Percentiles rank a stretch among this genome's conserved stretches.
These are phyloP conservation scores for Eucriotettix oculatus DNA, from an alignment of 2,888 invertebrate species.

Conservation along the genomic window DNA sequence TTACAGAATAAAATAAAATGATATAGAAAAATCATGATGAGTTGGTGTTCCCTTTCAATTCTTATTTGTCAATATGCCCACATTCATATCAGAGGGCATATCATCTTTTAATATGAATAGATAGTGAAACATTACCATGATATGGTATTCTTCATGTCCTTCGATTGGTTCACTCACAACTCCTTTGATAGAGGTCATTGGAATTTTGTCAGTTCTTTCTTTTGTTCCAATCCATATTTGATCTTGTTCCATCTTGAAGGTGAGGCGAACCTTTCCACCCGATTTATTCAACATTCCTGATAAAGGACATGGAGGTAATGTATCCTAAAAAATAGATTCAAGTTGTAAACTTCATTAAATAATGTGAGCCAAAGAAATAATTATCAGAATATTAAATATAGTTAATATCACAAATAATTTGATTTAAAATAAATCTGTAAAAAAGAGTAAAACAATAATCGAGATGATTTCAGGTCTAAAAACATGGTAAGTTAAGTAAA, in stretches of 20 bases:
- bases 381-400: too few species aligned
- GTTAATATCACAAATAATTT: too few species aligned
- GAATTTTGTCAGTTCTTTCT: constrained; percentile 80
- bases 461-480: too few species aligned
- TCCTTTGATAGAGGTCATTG: constrained; percentile 77
- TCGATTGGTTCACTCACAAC: constrained; percentile 67
- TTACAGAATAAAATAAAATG: background rate
- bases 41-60: background rate
- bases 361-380: too few species aligned
- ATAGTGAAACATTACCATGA: constrained; percentile 45
- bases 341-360: too few species aligned
- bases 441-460: too few species aligned
- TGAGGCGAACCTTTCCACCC: constrained; percentile 76
- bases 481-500: too few species aligned
- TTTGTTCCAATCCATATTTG: constrained; percentile 86
- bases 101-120: too few species aligned
- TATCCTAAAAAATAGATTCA: constrained; percentile 37
- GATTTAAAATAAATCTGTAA: too few species aligned
- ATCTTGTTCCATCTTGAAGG: constrained; percentile 80
- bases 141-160: constrained; percentile 78
- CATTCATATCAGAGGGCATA: too few species aligned
- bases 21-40: background rate
- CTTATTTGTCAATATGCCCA: background rate
- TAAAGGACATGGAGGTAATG: constrained; percentile 62
- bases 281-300: constrained; percentile 82